Base-by-base conservation (phyloP, 2,113 vertebrate genomes). In the Austrofundulus limnaeus region DNA sequence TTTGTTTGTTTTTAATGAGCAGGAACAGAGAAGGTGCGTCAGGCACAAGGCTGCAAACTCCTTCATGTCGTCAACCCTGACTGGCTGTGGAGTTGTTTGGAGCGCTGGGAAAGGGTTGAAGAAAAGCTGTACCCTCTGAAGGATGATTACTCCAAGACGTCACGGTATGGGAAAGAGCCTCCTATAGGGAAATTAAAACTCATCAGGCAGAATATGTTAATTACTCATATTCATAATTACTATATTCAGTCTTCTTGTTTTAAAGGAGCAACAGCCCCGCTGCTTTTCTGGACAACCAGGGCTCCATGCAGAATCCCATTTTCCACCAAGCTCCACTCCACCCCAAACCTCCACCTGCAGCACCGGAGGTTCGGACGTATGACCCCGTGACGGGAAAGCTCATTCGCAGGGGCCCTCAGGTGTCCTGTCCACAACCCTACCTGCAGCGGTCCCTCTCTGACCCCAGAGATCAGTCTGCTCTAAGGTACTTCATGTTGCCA, bases 1-100 rank as follows among this genome's bases (percentile, higher is more conserved):
- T 52, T 8, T 38, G 2, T 61, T 66, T 1, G 1, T 28, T 34
- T 2, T 2, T 20, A 14, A 70, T 46, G 20, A 1, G 16, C 74
- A 99, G 97, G 97, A 70, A 99, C 97, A 0, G 96, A 99, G 85
- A 99, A 99, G 87, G 97, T 99, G 2, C 93, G 94, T 1, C 95
- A 98, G 84, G 97, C 95, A 1, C 94, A 94, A 75, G 94, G 92
- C 55, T 96, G 92, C 67, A 94, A 93, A 67, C 92, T 94, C 60
- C 93, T 98, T 24, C 88, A 97, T 0, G 93, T 99, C 55, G 97
- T 98, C 66, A 99, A 92, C 75, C 97, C 97, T 0, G 96, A 98
- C 23, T 99, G 97, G 97, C 91, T 99, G 57, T 99, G 97, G 97
- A 95, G 94, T 87, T 98, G 96, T 67, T 88, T 98, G 77, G 97